Base-by-base conservation (phyloP, 2,888 invertebrate species). In the Craniophora ligustri region DNA sequence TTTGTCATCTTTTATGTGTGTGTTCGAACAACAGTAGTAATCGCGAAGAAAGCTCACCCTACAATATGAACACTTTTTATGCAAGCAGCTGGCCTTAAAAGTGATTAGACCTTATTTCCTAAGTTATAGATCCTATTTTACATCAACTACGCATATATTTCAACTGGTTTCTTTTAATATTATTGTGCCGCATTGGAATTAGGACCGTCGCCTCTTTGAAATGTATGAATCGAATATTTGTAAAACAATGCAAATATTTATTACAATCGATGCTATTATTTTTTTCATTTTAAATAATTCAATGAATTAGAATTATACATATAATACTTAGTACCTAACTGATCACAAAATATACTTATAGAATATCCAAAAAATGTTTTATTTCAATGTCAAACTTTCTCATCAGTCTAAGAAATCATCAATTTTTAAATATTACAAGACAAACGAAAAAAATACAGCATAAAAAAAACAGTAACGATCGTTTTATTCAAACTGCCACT, bases 41-140 rank as follows among this genome's bases (percentile, higher is more conserved):
- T 82, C 86, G 87, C 81, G 66, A 92, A 91, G 91, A 90, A 92
- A 91, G 87, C 86, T 80, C 81, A 84, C 90, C 91, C 89, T 87
- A 79, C 83, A 78, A 83, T 86, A 85, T 79, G 85, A 81, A 84
- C 76, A 68, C 84, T 85, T 86, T 86, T 86, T 70, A 71, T 82
- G 74, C 68, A 69, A 67, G 75, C 78, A 79, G 76, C 79, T 83
- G 74, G 69, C 54, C 51, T 45, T 60, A 68, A 74, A 58, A 31
- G 61, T 59, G 41, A 56, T 51, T 76, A 49, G 63, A 75, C 82
- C 76, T 75, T 89, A 86, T 56, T 0, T 0, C 0, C 0, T 44
- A 31, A 10, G 18, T 14, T 14, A 77, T 85, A 89, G 62, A 77
- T 71, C 58, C 72, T 51, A 82, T 77, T 82, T 86, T 88, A 45